These are phyloP conservation scores for Enteromius radiatus DNA, from an alignment of 2,797 vertebrate species.

Conservation along the genomic window DNA sequence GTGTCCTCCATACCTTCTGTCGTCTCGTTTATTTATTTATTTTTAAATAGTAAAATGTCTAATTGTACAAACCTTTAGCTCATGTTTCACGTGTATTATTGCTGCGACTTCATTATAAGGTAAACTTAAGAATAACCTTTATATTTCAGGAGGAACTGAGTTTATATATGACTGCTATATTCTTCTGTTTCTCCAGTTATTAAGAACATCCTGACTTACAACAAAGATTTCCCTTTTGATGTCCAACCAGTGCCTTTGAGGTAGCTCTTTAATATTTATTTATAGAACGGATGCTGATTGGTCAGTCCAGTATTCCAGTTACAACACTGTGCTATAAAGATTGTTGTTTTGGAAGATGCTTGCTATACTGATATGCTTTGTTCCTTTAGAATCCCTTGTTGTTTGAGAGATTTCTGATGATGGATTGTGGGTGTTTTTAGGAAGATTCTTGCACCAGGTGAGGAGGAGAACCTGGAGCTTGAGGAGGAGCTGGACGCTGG, in stretches of 20 bases:
- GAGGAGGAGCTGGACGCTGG: slow-evolving; percentile 93
- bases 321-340: neutral
- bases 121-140: neutral
- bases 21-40: too few relatives aligned
- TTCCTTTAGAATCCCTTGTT: neutral
- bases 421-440: slow-evolving; percentile 68
- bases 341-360: neutral
- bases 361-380: neutral
- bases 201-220: slow-evolving; percentile 93
- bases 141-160: neutral
- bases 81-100: neutral
- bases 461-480: slow-evolving; percentile 95
- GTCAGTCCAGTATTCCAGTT: neutral
- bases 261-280: slow-evolving; percentile 72
- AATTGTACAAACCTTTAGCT: neutral
- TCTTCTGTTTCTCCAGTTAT: slow-evolving; percentile 80
- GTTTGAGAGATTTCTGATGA: neutral
- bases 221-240: slow-evolving; percentile 97
- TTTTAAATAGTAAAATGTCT: neutral
- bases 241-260: slow-evolving; percentile 95
- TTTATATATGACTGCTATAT: neutral
- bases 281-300: neutral
- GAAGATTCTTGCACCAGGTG: slow-evolving; percentile 95
- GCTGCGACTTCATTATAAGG: neutral
- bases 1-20: neutral